Evolutionary conservation across 2,888 invertebrate genomes (phyloP), one percentile per base, ranked within the genome.

Genomic region (Malthinus seriepunctatus): DNA sequence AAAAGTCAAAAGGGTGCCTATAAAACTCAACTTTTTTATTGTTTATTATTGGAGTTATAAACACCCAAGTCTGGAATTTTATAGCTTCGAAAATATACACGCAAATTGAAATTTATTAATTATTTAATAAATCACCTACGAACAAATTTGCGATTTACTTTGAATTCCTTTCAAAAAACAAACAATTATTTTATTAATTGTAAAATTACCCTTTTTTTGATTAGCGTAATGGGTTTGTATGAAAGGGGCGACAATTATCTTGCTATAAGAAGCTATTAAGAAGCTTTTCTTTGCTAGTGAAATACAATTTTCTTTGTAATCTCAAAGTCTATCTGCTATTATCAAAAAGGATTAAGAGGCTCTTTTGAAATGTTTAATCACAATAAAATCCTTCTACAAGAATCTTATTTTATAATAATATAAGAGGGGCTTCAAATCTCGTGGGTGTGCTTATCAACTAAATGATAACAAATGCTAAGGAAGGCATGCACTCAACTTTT

Each of bases 281-380:
- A 34, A 31, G 45, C 12, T 45, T 53, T 47, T 53, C 46, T 47
- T 53, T 46, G 38, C 37, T 45, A 12, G n/a, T 23, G 31, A 47
- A 46, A 47, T 53, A 46, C 38, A 47, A 53, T 47, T 53, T 53
- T 47, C 53, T 44, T 34, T 37, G 47, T 51, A 52, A 57, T 51
- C 47, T 48, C 15, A 31, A 57, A 42, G 47, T 42, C 48, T 35
- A 48, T 45, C 44, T 54, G 44, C 48, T 37, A 53, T 58, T 53
- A 46, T 32, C 33, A 49, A 53, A 58, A 53, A 53, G 53, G 58
- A 58, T 53, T 53, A 53, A 50, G 50, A 45, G 38, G 48, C 33
- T 44, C 50, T 34, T 53, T 53, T 50, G 44, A 53, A 50, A 50
- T 50, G 39, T 32, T 58, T 53, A 53, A 58, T 58, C 58, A 50